Base-by-base conservation (phyloP, 1,140 invertebrate genomes). In the Aricia agestis region DNA sequence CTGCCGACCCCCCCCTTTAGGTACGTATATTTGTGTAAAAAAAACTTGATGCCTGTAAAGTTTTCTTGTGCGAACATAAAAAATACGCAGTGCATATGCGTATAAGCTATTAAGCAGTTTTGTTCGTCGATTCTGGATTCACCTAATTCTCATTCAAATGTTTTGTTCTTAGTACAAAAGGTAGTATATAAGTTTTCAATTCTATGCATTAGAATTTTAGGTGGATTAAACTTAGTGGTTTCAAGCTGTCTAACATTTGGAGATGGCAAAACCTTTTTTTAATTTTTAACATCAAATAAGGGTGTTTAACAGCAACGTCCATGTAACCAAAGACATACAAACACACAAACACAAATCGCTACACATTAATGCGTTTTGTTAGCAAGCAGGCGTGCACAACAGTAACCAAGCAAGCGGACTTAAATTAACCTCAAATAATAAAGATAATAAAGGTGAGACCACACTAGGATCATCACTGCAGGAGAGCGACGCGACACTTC, bases 311-410 rank as follows among this genome's bases (percentile, higher is more conserved):
- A 52, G 45, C 45, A 52, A 52, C 45, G 45, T 52, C 45, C 9
- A 41, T 19, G 19, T 68, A 70, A 68, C 66, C 31, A 67, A 67
- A 17, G 25, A 57, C 17, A 11, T 19, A 18, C 18, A 72, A 82
- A 89, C 89, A 88, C 84, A 90, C 87, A 91, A 91, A 91, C 89
- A 91, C 89, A 85, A 84, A 90, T 91, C 89, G 86, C 86, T 84
- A 83, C 83, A 87, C 80, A 68, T 82, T 78, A 82, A 82, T 77
- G 83, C 82, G 82, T 65, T 73, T 75, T 79, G 75, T 82, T 82
- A 82, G 66, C 80, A 86, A 79, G 86, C 86, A 89, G 83, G 79
- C 82, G 58, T 31, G 36, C 25, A 75, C 41, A 45, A 67, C 41
- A 45, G 15, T 11, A 67, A 74, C 32, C 68, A 71, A 67, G 10